Evolutionary conservation across 2,113 vertebrate genomes (phyloP), one percentile per base, ranked within the genome.

Genomic region (Melanerpes aurifrons): DNA sequence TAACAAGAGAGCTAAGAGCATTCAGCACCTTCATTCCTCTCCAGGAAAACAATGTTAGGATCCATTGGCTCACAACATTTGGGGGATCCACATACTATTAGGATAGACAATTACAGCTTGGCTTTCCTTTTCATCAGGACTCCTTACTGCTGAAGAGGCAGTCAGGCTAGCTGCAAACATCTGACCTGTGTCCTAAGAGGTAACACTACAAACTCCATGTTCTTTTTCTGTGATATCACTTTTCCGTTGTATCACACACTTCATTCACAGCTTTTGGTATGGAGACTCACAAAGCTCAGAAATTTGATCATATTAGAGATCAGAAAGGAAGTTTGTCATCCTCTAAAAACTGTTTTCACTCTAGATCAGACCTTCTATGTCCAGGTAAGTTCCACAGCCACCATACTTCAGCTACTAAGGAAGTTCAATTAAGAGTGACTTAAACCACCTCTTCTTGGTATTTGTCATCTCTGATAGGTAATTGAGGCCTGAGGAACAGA

Each of bases 281-380:
- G 10, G 18, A 24, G 12, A 17, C n/a, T 40, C 3, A 2, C 3
- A 7, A 81, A 78, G 64, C 6, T 90, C 57, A 50, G n/a, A n/a
- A 90, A 79, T 10, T 4, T 29, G 12, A 25, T 22, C 31, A 48
- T 11, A 35, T 10, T 7, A 40, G 5, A 10, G 3, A 11, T 9
- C 11, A 84, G n/a, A 57, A 86, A 59, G 68, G 0, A 79, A 54
- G 66, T 16, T 32, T 57, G 59, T 15, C 19, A 66, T 16, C 7
- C 3, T 2, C 3, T 47, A 8, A 15, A 53, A 85, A 57, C 7
- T 22, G 54, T 58, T 69, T 87, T 90, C 45, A 48, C 7, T 35
- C 17, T 2, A n/a, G 2, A 17, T 72, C 50, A 50, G 4, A 14
- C 12, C 10, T 72, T 7, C 6, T 40, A 1, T 8, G 4, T 16